These are phyloP conservation scores for Phasianus colchicus DNA, from an alignment of 2,113 vertebrate genomes.

Conservation along the genomic window DNA sequence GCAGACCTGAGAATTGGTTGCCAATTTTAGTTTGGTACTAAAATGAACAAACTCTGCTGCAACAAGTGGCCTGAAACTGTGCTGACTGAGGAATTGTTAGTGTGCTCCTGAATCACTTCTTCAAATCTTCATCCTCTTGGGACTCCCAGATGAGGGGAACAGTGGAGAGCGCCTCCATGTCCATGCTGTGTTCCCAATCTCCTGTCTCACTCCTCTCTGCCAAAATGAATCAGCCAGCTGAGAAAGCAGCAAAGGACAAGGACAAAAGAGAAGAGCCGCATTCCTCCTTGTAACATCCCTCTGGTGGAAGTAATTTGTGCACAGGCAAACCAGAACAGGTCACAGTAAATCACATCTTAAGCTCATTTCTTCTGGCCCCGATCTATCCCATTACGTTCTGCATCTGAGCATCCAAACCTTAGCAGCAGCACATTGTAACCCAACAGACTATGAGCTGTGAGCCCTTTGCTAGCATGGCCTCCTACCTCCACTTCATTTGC, in stretches of 20 bases:
- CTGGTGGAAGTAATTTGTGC: background rate
- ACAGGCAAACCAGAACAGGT: background rate
- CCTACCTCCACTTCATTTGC: background rate
- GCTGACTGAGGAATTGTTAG: background rate
- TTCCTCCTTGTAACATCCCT: background rate
- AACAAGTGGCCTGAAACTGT: accelerated
- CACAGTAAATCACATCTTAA: no score
- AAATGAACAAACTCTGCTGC: background rate
- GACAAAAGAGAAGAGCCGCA: background rate
- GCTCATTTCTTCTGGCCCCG: background rate
- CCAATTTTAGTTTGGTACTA: background rate
- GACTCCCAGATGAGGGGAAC: no score
- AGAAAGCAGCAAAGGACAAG: background rate
- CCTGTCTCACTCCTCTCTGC: accelerated
- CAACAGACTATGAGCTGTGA: background rate
- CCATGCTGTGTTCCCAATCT: background rate
- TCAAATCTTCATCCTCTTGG: background rate
- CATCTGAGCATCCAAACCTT: background rate
- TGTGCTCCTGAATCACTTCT: background rate
- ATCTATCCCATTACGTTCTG: background rate
- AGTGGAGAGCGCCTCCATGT: background rate
- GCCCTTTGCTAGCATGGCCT: background rate
- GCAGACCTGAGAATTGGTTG: background rate
- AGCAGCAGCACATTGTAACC: background rate
- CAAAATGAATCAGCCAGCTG: accelerated